A percentile compares a stretch with the other conserved stretches of the same genome.
These are phyloP conservation scores for Holacanthella duospinosa DNA, from an alignment of 2,888 invertebrate species.

Conservation along the genomic window DNA sequence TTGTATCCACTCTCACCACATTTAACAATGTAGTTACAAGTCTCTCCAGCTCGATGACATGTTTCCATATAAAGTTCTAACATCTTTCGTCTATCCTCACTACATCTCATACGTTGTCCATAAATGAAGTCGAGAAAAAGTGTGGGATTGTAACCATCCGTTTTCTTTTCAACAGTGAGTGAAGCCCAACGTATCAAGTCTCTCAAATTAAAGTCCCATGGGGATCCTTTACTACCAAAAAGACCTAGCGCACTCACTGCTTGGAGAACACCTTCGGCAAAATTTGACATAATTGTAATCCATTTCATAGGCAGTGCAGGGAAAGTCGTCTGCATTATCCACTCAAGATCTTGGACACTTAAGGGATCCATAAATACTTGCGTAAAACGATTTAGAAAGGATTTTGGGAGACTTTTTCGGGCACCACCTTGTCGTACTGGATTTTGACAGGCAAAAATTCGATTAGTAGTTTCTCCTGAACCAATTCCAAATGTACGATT, in stretches of 20 bases:
- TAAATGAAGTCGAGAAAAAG: conserved; percentile 69
- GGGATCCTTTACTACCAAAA: conserved; percentile 74
- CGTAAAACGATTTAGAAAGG: conserved; percentile 93
- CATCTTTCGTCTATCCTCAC: conserved; percentile 63
- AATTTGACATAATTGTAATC: conserved; percentile 61
- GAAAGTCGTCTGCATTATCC: conserved; percentile 58
- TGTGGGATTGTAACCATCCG: conserved; percentile 45
- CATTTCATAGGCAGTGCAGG: conserved; percentile 51
- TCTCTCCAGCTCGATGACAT: neutral
- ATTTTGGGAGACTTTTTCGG: conserved; percentile 86
- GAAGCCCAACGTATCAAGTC: conserved; percentile 88
- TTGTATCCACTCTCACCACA: conserved; percentile 24
- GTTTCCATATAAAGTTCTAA: conserved; percentile 22
- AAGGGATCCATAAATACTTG: conserved; percentile 58
- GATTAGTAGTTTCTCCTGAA: conserved; percentile 50
- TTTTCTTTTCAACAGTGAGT: conserved; percentile 15
- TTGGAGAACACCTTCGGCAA: conserved; percentile 58
- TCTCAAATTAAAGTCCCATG: conserved; percentile 94
- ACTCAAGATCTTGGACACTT: conserved; percentile 52
- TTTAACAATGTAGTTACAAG: neutral
- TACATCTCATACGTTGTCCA: conserved; percentile 71
- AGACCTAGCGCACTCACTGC: conserved; percentile 53
- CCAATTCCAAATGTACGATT: conserved; percentile 68
- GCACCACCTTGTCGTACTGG: conserved; percentile 92
- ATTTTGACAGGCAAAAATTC: conserved; percentile 96